phyloP scores from a whole-genome alignment of 2,888 invertebrate species.

The Panopea generosa region DNA sequence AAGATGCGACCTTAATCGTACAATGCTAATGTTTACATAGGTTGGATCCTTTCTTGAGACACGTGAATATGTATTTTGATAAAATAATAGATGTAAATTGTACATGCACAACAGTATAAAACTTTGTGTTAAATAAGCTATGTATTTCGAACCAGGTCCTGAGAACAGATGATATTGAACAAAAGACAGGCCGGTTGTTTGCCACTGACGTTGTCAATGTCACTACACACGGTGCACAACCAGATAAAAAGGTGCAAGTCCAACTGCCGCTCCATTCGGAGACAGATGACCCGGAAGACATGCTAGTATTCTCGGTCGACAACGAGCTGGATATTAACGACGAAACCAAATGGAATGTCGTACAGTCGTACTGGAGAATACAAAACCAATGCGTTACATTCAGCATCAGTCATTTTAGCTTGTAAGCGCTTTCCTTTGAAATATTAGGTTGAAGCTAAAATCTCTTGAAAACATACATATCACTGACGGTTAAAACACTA shows the following conservation, averaged over 20 bases:
- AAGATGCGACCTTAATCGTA: too few species aligned
- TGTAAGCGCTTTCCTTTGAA: conserved; percentile 28
- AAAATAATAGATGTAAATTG: too few species aligned
- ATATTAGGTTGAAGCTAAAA: not conserved
- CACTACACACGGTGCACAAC: not conserved
- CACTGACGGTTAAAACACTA: too few species aligned
- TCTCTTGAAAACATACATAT: too few species aligned
- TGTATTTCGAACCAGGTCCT: conserved; percentile 47
- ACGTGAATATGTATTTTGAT: too few species aligned
- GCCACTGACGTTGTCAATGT: conserved; percentile 51
- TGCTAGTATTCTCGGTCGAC: conserved; percentile 41
- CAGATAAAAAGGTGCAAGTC: conserved; percentile 19
- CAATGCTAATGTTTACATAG: too few species aligned
- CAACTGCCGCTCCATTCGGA: conserved; percentile 44
- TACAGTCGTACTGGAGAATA: conserved; percentile 27
- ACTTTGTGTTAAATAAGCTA: too few species aligned
- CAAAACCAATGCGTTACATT: conserved; percentile 48
- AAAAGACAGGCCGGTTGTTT: conserved; percentile 26
- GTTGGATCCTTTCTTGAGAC: too few species aligned
- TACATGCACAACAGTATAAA: too few species aligned
- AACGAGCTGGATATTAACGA: conserved; percentile 45
- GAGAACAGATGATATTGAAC: conserved; percentile 48
- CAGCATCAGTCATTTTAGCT: conserved; percentile 42
- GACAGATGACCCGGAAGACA: conserved; percentile 24
- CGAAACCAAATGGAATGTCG: conserved; percentile 39